phyloP scores from a whole-genome alignment of 1,140 invertebrate species.

The Cotesia chilonis region DNA sequence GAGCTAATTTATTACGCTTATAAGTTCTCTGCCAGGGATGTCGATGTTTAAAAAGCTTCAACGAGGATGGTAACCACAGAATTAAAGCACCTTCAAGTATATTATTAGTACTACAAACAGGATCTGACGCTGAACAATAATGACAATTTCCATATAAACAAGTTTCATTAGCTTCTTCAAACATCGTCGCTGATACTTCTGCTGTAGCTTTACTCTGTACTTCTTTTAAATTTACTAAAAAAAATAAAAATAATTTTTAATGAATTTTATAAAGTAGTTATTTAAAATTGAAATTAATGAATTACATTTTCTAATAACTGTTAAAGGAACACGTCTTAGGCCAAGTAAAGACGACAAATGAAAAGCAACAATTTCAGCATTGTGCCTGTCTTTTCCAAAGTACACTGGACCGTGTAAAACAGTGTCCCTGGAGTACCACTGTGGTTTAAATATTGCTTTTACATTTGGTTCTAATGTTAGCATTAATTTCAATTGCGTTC shows the following conservation, averaged over 20 bases:
- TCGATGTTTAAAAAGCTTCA: conserved; percentile 72
- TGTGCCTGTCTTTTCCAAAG: conserved; percentile 88
- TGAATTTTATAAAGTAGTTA: not conserved
- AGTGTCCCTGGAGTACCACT: conserved; percentile 81
- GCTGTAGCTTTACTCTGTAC: conserved; percentile 75
- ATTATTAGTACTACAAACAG: conserved; percentile 79
- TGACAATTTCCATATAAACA: conserved; percentile 92
- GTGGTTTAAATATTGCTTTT: conserved; percentile 89
- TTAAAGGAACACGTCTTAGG: conserved; percentile 80
- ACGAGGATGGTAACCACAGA: conserved; percentile 78
- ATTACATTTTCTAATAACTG: conserved; percentile 74
- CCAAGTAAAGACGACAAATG: conserved; percentile 84
- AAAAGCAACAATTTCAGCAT: conserved; percentile 95
- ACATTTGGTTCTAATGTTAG: conserved; percentile 80
- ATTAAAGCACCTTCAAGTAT: conserved; percentile 85
- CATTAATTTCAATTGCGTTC: conserved; percentile 90
- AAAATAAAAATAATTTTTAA: conserved; percentile 31
- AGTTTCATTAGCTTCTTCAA: conserved; percentile 61
- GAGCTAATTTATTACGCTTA: conserved; percentile 74
- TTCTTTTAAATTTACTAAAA: conserved; percentile 76
- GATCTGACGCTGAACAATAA: conserved; percentile 84
- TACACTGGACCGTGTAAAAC: conserved; percentile 84
- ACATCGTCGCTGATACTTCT: conserved; percentile 72
- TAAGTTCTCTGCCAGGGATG: conserved; percentile 93
- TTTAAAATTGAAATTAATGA: conserved; percentile 9